A percentile compares a stretch with the other conserved stretches of the same genome.
Conservation (phyloP, 1,140 invertebrate species). For the Nasonia vitripennis region DNA sequence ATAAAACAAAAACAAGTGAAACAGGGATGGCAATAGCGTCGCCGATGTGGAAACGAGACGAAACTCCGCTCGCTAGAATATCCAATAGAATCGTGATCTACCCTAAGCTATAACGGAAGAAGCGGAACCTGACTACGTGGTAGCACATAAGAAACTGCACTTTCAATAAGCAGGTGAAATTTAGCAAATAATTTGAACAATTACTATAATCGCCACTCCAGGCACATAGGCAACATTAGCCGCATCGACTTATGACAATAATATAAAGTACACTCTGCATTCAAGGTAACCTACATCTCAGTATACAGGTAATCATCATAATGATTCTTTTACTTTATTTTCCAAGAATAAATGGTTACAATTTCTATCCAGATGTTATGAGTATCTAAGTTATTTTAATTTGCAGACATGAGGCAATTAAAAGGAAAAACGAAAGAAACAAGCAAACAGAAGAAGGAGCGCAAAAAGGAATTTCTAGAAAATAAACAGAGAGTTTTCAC, state of each 20-base stretch:
- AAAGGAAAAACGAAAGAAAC: slow-evolving; percentile 89
- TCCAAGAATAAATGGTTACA: background rate
- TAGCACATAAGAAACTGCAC: background rate
- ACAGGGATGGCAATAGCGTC: background rate
- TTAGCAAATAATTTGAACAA: slow-evolving; percentile 10
- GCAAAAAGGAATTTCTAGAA: slow-evolving; percentile 87
- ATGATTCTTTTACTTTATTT: background rate
- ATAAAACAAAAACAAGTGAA: background rate
- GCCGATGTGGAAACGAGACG: slow-evolving; percentile 23
- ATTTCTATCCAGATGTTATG: background rate
- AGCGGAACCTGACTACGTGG: slow-evolving; percentile 20
- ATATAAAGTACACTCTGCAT: background rate
- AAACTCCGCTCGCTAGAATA: background rate
- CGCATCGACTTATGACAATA: background rate
- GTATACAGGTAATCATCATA: background rate
- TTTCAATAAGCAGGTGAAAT: slow-evolving; percentile 9
- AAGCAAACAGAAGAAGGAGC: slow-evolving; percentile 87
- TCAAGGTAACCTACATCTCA: background rate
- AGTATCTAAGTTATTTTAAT: background rate
- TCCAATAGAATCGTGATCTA: background rate
- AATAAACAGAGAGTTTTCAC: slow-evolving; percentile 86
- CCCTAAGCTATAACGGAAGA: slow-evolving; percentile 9
- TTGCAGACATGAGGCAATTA: slow-evolving; percentile 81
- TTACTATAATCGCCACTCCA: background rate
- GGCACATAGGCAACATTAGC: background rate